A percentile compares a stretch with the other conserved stretches of the same genome.
Evolutionary conservation across 1,140 invertebrate genomes (phyloP).

Genomic region (Drosophila sturtevanti): DNA sequence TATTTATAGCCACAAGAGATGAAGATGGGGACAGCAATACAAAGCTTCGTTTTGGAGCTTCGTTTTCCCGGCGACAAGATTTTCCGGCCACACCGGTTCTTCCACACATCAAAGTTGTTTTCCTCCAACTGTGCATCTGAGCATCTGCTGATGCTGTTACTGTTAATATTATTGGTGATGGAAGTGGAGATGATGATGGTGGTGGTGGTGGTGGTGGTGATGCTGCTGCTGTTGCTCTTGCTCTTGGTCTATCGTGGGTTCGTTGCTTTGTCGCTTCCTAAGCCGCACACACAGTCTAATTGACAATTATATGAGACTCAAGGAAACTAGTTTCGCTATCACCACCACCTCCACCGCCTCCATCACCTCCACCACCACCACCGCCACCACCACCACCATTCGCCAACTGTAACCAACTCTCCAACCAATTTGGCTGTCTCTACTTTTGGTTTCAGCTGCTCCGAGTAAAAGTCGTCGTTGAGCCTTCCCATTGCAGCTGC

Average conservation of each 20-base stretch:
- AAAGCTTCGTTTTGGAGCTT: conserved; percentile 32
- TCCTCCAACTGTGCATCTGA: conserved; percentile 39
- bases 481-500: conserved; percentile 13
- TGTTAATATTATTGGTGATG: conserved; percentile 7
- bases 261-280: conserved; percentile 60
- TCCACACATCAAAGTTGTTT: conserved; percentile 15
- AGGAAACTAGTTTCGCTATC: conserved; percentile 57
- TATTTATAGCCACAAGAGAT: conserved; percentile 72
- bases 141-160: conserved; percentile 11
- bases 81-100: conserved; percentile 73
- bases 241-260: conserved; percentile 30
- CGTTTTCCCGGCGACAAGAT: conserved; percentile 78
- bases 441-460: conserved; percentile 70
- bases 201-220: conserved; percentile 7
- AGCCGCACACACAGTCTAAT: conserved; percentile 58
- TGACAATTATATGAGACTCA: conserved; percentile 63
- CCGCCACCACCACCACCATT: conserved; percentile 1
- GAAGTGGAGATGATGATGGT: conserved; percentile 8
- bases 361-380: conserved; percentile 34
- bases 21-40: conserved; percentile 51
- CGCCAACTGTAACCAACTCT: conserved; percentile 11
- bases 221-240: conserved; percentile 32
- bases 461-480: conserved; percentile 62
- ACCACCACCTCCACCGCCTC: no score
- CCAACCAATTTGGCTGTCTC: conserved; percentile 53